A percentile compares a stretch with the other conserved stretches of the same genome.
phyloP scores from a whole-genome alignment of 2,888 invertebrate genomes.

The Augiades crinisus region DNA sequence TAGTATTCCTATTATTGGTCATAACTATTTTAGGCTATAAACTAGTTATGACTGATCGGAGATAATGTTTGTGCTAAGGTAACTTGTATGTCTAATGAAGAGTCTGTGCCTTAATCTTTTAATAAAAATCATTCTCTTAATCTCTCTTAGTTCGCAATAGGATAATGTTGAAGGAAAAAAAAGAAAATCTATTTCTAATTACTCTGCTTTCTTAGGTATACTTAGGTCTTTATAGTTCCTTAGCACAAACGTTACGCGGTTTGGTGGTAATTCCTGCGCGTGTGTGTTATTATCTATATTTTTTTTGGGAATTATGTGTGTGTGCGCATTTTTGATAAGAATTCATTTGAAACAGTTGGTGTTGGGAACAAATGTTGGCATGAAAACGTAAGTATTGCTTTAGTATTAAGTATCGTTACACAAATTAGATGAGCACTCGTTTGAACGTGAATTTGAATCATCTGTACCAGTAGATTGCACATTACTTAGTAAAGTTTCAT shows the following conservation, averaged over 20 bases:
- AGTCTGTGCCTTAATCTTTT: constrained; percentile 38
- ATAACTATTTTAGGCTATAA: constrained; percentile 50
- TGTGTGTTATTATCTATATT: constrained; percentile 44
- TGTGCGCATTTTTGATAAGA: constrained; percentile 58
- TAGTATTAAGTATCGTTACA: constrained; percentile 46
- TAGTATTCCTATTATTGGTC: constrained; percentile 46
- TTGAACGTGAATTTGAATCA: constrained; percentile 28
- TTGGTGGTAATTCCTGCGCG: constrained; percentile 52
- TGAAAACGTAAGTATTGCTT: constrained; percentile 67
- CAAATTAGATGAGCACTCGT: constrained; percentile 36
- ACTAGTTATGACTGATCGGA: constrained; percentile 47
- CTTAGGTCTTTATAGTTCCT: constrained; percentile 40
- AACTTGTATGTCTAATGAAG: constrained; percentile 36
- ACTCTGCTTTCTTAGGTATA: constrained; percentile 25
- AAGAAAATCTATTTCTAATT: constrained; percentile 7
- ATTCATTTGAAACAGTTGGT: constrained; percentile 68
- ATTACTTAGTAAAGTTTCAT: constrained; percentile 13
- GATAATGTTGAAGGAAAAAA: constrained; percentile 15
- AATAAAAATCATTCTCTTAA: constrained; percentile 26
- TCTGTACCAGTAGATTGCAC: constrained; percentile 20
- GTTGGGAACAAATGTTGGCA: constrained; percentile 68
- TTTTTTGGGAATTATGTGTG: constrained; percentile 43
- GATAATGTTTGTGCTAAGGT: constrained; percentile 69
- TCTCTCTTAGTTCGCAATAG: constrained; percentile 16
- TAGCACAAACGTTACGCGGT: constrained; percentile 56